phyloP scores from a whole-genome alignment of 2,888 invertebrate genomes.

The Clivina fossor region DNA sequence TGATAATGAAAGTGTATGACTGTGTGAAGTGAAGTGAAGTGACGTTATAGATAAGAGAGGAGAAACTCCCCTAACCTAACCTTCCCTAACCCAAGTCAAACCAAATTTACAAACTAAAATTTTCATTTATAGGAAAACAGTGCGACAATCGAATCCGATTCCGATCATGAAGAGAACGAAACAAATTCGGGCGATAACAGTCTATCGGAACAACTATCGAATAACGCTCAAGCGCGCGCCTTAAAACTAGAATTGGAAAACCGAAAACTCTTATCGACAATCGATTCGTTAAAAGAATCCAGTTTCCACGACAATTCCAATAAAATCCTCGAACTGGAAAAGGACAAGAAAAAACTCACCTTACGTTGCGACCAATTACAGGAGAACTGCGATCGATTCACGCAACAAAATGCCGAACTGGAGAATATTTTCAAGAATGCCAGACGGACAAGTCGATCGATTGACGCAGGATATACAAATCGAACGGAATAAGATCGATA shows the following conservation, averaged over 20 bases:
- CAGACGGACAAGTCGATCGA: conserved; percentile 47
- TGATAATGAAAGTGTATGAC: too few relatives aligned
- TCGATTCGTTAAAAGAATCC: conserved; percentile 81
- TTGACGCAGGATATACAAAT: conserved; percentile 56
- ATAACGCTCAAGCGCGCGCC: conserved; percentile 86
- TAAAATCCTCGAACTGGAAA: conserved; percentile 83
- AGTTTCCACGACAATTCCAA: conserved; percentile 79
- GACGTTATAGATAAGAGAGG: too few relatives aligned
- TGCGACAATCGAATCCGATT: conserved; percentile 54
- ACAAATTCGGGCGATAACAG: conserved; percentile 74
- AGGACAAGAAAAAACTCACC: conserved; percentile 83
- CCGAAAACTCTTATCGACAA: conserved; percentile 77
- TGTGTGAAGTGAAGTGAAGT: too few relatives aligned
- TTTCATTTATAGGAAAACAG: too few relatives aligned
- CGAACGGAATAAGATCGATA: conserved; percentile 70
- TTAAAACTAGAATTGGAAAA: conserved; percentile 91
- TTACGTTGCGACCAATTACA: conserved; percentile 84
- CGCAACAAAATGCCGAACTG: conserved; percentile 75
- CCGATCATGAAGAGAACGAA: conserved; percentile 69
- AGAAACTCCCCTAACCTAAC: too few relatives aligned
- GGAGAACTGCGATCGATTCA: conserved; percentile 72
- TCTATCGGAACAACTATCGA: conserved; percentile 87
- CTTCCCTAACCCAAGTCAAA: too few relatives aligned
- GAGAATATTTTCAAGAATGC: conserved; percentile 82
- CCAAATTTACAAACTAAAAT: too few relatives aligned